phyloP scores from a whole-genome alignment of 2,888 invertebrate species.

The Phyllotreta cruciferae region DNA sequence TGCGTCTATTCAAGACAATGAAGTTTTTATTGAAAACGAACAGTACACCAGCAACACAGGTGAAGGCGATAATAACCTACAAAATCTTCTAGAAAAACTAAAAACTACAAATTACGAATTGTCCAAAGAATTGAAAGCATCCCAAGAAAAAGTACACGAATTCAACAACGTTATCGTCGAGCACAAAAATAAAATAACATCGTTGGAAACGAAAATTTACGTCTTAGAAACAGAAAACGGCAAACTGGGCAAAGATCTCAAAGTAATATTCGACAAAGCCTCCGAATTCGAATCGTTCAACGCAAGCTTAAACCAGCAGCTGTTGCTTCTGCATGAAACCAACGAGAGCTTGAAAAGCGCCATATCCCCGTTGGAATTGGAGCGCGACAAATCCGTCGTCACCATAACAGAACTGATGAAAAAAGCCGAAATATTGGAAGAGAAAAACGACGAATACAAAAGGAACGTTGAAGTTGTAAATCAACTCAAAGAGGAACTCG shows the following conservation, averaged over 20 bases:
- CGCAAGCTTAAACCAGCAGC: slow-evolving; percentile 23
- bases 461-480: slow-evolving; percentile 19
- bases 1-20: slow-evolving; percentile 20
- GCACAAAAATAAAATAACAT: slow-evolving; percentile 37
- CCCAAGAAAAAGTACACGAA: slow-evolving; percentile 34
- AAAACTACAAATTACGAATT: slow-evolving; percentile 44
- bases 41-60: neutral
- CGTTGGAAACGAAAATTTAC: slow-evolving; percentile 30
- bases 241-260: slow-evolving; percentile 36
- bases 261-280: slow-evolving; percentile 32
- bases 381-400: slow-evolving; percentile 21
- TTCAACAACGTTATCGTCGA: slow-evolving; percentile 38
- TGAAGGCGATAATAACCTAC: slow-evolving; percentile 37
- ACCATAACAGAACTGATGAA: slow-evolving; percentile 27
- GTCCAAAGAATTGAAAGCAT: slow-evolving; percentile 40
- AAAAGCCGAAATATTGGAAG: slow-evolving; percentile 42
- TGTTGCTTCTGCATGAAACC: slow-evolving; percentile 26
- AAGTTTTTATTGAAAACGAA: slow-evolving; percentile 16
- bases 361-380: slow-evolving; percentile 4
- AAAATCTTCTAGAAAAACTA: slow-evolving; percentile 28
- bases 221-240: slow-evolving; percentile 31
- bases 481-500: slow-evolving; percentile 28
- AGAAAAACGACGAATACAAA: slow-evolving; percentile 43
- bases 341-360: slow-evolving; percentile 4
- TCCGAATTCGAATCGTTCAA: neutral